Conservation (phyloP, 1,140 invertebrate species). For the Metopolophium dirhodum region DNA sequence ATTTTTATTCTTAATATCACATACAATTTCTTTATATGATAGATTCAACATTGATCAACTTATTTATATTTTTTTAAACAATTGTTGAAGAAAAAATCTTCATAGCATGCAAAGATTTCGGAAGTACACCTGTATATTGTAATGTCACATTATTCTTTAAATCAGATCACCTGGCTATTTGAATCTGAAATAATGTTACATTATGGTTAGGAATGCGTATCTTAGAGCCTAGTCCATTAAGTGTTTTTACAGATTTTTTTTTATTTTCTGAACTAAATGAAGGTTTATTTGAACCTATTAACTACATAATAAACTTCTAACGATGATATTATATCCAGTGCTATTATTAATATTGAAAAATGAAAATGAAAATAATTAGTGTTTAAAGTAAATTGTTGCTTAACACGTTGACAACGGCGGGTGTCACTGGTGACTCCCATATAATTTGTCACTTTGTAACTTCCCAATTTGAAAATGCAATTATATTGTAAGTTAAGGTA, state of each 20-base stretch:
- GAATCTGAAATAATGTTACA: background rate
- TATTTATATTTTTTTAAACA: background rate
- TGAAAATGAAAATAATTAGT: background rate
- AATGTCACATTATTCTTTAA: background rate
- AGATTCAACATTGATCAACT: background rate
- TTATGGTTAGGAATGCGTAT: background rate
- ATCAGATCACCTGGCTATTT: background rate
- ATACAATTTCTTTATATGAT: background rate
- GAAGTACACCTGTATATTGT: background rate
- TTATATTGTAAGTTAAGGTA: no score
- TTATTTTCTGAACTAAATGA: background rate
- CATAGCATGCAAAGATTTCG: background rate
- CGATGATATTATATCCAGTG: background rate
- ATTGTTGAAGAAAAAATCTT: background rate
- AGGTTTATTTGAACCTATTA: background rate
- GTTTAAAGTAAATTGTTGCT: background rate
- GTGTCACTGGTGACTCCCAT: no score
- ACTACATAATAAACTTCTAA: background rate
- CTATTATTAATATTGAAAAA: background rate
- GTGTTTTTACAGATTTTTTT: background rate
- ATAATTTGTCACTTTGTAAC: no score
- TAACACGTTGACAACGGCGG: no score
- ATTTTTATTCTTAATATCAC: background rate
- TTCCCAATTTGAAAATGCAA: no score
- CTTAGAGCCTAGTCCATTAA: background rate